These are phyloP conservation scores for Morone saxatilis DNA, from an alignment of 2,113 vertebrate species.

Conservation along the genomic window DNA sequence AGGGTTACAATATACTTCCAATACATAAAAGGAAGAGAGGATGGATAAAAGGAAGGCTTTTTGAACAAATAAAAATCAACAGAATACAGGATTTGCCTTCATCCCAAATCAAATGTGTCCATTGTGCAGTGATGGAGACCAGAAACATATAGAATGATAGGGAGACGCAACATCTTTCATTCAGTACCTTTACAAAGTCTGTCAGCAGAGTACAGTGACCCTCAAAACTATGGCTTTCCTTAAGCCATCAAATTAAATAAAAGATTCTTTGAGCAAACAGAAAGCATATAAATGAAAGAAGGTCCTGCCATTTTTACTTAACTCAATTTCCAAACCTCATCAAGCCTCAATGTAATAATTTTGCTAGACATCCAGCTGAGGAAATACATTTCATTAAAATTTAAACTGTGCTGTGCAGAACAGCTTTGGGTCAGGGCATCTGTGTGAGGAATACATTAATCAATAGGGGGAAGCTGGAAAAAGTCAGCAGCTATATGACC, in stretches of 20 bases:
- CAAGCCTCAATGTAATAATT: not conserved
- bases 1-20: slow-evolving; percentile 55
- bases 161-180: not conserved
- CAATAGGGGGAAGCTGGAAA: not conserved
- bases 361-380: not conserved
- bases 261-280: not conserved
- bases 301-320: not conserved
- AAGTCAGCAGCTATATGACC: not conserved
- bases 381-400: not conserved
- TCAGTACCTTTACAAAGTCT: not conserved
- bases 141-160: too few species aligned
- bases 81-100: not conserved
- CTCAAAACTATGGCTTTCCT: not conserved
- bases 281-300: not conserved
- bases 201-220: not conserved
- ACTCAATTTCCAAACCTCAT: not conserved
- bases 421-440: not conserved
- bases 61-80: not conserved
- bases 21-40: not conserved
- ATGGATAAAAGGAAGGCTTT: too few species aligned
- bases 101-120: not conserved
- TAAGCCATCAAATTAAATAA: not conserved
- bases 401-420: not conserved
- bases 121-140: too few species aligned
- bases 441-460: not conserved